Conservation (phyloP, 1,140 invertebrate species). For the Lepidurus apus region DNA sequence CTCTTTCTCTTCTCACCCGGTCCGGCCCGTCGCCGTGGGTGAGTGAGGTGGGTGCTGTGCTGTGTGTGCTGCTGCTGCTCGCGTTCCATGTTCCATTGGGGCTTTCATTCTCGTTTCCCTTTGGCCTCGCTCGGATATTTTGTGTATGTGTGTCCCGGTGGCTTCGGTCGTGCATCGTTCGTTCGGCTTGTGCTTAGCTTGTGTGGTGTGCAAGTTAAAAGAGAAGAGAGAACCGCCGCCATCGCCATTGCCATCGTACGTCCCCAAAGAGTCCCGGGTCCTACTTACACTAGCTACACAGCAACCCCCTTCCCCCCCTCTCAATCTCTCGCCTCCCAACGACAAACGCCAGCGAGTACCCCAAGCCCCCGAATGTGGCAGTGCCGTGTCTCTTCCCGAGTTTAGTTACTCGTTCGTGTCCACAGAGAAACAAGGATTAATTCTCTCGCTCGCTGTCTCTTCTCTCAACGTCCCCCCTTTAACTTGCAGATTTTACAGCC, state of each 20-base stretch:
- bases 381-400: constrained; percentile 3
- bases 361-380: constrained; percentile 13
- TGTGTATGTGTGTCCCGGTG: neutral
- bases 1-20: constrained; percentile 25
- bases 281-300: neutral
- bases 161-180: neutral
- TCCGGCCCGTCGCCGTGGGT: constrained; percentile 24
- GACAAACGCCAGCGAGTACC: constrained; percentile 16
- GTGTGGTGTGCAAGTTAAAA: neutral
- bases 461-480: neutral
- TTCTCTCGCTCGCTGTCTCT: neutral
- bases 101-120: constrained; percentile 25
- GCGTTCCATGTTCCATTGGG: neutral
- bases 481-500: neutral
- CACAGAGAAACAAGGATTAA: neutral
- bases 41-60: neutral
- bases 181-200: neutral
- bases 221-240: neutral
- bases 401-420: neutral
- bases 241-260: neutral
- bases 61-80: constrained; percentile 24
- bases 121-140: constrained; percentile 20
- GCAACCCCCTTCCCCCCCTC: neutral
- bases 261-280: neutral
- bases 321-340: constrained; percentile 2